Base-by-base conservation (phyloP, 2,113 vertebrate species). In the Myrmecophaga tridactyla region DNA sequence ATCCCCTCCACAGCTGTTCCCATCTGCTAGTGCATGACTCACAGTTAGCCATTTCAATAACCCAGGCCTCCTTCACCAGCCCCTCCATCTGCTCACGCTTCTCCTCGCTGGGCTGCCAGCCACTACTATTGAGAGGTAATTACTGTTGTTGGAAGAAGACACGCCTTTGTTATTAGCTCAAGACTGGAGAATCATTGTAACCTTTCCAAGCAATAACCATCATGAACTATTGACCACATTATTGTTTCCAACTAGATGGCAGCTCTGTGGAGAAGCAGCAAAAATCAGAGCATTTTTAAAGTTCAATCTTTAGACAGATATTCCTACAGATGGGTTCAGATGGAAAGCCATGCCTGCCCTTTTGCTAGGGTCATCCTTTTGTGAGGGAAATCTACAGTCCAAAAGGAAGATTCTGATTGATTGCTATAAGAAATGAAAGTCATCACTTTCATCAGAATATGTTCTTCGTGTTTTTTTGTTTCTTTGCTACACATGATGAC, bases 31-130 rank as follows among this genome's bases (percentile, higher is more conserved):
- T 20, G 56, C 48, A 6, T 94, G 97, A 96, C 67, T 97, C 90
- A 89, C 63, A 36, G n/a, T 81, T 75, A 83, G 53, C 10, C 78
- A 86, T 88, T 96, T 95, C 92, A 94, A 86, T 95, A 78, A 95
- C 77, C 60, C 69, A 94, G 96, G 41, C 69, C 23, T 90, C n/a
- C 43, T 63, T 95, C 89, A 87, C 70, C 23, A 85, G 94, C 83
- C 97, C 69, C 87, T 51, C 69, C 89, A 94, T 91, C 89, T 90
- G 89, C 76, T 72, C 10, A 70, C 51, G 65, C 62, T 89, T 69
- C 48, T 86, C 95, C 92, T 94, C 43, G 39, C 84, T 93, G 93
- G 89, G 86, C 81, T 95, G 63, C 82, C 94, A 93, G 94, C 87
- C 92, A 70, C 93, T 88, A 88, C 94, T 80, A n/a, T 0, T 0